phyloP scores from a whole-genome alignment of 2,888 invertebrate genomes.

The Parasteatoda lunata region DNA sequence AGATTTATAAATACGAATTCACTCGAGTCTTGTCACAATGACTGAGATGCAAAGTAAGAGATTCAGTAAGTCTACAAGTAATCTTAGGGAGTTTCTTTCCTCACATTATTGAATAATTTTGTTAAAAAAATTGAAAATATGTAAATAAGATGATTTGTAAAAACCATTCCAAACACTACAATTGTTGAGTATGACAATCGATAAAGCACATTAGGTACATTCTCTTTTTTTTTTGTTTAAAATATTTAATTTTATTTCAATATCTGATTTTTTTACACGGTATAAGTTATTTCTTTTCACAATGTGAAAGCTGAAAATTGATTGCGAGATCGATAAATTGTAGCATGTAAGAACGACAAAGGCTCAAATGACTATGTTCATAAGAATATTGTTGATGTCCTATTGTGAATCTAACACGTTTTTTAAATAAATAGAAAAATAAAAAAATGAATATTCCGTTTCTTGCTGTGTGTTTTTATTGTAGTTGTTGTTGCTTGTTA shows the following conservation, averaged over 20 bases:
- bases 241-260: not conserved
- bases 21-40: conserved; percentile 32
- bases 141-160: conserved; percentile 50
- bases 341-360: conserved; percentile 37
- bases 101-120: conserved; percentile 11
- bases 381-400: conserved; percentile 66
- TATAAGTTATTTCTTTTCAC: too few species aligned
- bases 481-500: not conserved
- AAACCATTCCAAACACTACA: conserved; percentile 40
- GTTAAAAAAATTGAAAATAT: conserved; percentile 17
- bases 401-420: conserved; percentile 64
- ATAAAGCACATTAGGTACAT: conserved; percentile 39
- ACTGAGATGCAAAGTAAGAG: conserved; percentile 41
- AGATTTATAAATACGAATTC: conserved; percentile 35
- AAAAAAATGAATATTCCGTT: conserved; percentile 63
- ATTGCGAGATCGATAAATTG: not conserved
- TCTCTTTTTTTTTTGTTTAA: not conserved
- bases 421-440: conserved; percentile 59
- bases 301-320: conserved; percentile 11
- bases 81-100: conserved; percentile 15
- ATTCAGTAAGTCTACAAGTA: conserved; percentile 34
- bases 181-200: conserved; percentile 62
- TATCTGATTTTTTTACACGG: not conserved
- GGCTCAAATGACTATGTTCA: conserved; percentile 67
- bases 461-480: conserved; percentile 17